Conservation (phyloP, 2,113 vertebrate genomes). For the Leptobrachium leishanense region DNA sequence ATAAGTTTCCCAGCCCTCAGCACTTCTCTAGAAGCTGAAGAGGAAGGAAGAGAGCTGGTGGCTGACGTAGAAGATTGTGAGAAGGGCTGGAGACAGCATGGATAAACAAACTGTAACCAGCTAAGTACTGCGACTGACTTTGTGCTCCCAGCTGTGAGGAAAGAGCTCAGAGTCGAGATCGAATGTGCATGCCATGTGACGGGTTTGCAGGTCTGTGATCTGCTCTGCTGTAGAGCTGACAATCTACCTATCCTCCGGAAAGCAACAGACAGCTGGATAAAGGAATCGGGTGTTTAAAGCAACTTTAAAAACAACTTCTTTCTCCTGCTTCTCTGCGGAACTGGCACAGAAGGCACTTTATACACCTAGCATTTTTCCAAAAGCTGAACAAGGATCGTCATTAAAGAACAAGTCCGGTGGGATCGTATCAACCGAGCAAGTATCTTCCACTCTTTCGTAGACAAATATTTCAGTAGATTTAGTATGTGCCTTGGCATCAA, state of each 20-base stretch:
- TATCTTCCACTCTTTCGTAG: too few relatives aligned
- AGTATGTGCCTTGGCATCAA: too few relatives aligned
- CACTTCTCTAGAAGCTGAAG: conserved; percentile 1
- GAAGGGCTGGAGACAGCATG: conserved; percentile 31
- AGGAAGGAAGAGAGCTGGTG: conserved; percentile 33
- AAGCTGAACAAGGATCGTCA: too few relatives aligned
- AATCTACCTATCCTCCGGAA: neutral
- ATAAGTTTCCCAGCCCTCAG: neutral
- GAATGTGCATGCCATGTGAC: neutral
- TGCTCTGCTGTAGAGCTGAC: conserved; percentile 1
- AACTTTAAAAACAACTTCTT: neutral
- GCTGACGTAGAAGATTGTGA: conserved; percentile 29
- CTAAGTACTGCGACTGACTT: neutral
- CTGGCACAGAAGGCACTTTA: too few relatives aligned
- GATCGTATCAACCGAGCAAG: too few relatives aligned
- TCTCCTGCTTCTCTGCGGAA: neutral
- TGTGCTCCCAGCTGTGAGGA: conserved; percentile 12
- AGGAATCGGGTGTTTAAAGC: neutral
- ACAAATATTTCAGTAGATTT: too few relatives aligned
- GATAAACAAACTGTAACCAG: conserved; percentile 36
- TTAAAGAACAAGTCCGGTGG: too few relatives aligned
- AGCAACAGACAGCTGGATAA: neutral
- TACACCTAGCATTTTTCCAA: too few relatives aligned
- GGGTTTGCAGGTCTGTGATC: neutral
- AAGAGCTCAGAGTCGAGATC: neutral